Conservation (phyloP, 2,888 invertebrate species). For the Synergus japonicus region DNA sequence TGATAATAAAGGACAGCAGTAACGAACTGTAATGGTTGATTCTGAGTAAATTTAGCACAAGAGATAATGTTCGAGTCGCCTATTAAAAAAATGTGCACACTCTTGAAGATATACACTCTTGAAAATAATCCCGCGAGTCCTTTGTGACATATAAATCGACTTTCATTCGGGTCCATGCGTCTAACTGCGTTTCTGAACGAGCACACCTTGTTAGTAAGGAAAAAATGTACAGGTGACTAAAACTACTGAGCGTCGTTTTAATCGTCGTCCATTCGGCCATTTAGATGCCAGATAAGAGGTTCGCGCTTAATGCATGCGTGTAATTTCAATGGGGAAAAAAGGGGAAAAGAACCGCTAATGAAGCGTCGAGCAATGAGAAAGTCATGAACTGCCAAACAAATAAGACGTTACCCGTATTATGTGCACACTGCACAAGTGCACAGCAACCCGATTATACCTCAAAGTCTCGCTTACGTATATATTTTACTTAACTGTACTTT, state of each 20-base stretch:
- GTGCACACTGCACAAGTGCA: neutral
- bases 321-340: conserved; percentile 50
- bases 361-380: conserved; percentile 50
- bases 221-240: conserved; percentile 51
- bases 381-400: conserved; percentile 51
- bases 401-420: conserved; percentile 45
- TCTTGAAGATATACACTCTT: conserved; percentile 6
- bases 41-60: conserved; percentile 41
- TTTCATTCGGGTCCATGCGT: conserved; percentile 24
- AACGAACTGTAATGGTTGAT: conserved; percentile 17
- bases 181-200: neutral
- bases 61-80: conserved; percentile 46
- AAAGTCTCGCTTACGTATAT: neutral
- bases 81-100: conserved; percentile 23
- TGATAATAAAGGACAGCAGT: conserved; percentile 4
- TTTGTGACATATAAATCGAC: conserved; percentile 32
- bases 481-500: conserved; percentile 6
- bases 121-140: conserved; percentile 33
- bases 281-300: conserved; percentile 53
- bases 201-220: neutral
- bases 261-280: conserved; percentile 43
- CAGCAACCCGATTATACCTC: neutral
- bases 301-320: conserved; percentile 50
- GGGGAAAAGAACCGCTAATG: conserved; percentile 50
- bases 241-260: conserved; percentile 49